These are phyloP conservation scores for Alces alces DNA, from an alignment of 2,113 vertebrate species.

Conservation along the genomic window DNA sequence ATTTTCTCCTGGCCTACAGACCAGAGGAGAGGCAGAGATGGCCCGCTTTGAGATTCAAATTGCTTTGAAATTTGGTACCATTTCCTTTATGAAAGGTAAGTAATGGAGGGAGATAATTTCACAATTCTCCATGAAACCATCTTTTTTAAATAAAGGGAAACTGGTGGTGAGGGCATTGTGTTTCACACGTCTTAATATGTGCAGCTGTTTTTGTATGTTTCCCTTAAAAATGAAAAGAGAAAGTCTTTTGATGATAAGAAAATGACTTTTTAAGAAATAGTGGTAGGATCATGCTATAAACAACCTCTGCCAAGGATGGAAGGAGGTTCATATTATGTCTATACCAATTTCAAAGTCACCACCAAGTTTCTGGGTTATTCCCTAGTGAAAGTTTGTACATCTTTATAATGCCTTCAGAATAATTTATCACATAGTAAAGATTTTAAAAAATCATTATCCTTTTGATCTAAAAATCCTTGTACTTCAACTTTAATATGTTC, in stretches of 20 bases:
- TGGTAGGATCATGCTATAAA: not conserved
- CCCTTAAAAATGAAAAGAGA: not conserved
- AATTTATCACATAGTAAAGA: conserved; percentile 86
- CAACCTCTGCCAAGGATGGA: conserved; percentile 25
- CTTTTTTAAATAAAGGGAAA: conserved; percentile 14
- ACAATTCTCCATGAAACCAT: conserved; percentile 29
- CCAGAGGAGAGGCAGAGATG: conserved; percentile 16
- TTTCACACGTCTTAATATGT: not conserved
- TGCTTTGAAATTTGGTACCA: conserved; percentile 53
- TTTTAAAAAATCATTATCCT: conserved; percentile 84
- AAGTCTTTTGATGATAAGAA: conserved; percentile 29
- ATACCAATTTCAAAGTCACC: conserved; percentile 78
- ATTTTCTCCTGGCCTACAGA: conserved; percentile 41
- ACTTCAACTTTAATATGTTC: conserved; percentile 88
- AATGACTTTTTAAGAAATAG: not conserved
- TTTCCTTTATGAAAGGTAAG: conserved; percentile 49
- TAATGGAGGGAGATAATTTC: conserved; percentile 32
- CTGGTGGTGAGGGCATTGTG: not conserved
- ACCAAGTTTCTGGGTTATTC: conserved; percentile 70
- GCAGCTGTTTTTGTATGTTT: not conserved
- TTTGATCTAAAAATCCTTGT: conserved; percentile 88
- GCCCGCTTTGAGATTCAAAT: conserved; percentile 29
- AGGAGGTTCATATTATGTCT: conserved; percentile 48
- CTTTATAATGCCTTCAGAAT: conserved; percentile 83
- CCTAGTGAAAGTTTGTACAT: conserved; percentile 77